Evolutionary conservation across 37 sponge, comb jelly and placozoan genomes (phyloP).

Genomic region (Aplysina aerophoba): DNA sequence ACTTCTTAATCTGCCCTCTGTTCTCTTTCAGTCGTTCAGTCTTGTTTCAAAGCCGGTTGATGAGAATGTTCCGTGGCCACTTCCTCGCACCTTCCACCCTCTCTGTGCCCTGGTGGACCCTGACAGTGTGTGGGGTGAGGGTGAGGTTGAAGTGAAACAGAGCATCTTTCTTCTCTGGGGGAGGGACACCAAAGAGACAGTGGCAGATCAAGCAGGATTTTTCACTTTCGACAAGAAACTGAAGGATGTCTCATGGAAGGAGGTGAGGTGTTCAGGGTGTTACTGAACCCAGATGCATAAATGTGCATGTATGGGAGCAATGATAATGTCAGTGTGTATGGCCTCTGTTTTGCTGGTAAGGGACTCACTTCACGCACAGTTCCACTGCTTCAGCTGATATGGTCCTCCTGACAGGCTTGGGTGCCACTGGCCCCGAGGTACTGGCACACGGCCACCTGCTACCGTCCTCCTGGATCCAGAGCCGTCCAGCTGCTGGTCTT

Average conservation of each 20-base stretch:
- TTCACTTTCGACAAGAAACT: slow-evolving; percentile 6
- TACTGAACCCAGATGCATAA: not conserved
- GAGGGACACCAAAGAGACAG: not conserved
- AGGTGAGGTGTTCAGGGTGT: slow-evolving; percentile 11
- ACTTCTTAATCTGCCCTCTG: too few relatives aligned
- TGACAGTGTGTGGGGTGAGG: not conserved
- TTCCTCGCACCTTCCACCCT: slow-evolving; percentile 29
- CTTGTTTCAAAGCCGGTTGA: not conserved
- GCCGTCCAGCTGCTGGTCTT: not conserved
- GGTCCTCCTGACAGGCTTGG: not conserved
- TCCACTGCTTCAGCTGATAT: not conserved
- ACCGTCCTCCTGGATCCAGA: not conserved
- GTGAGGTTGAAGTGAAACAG: not conserved
- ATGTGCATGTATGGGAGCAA: slow-evolving; percentile 10
- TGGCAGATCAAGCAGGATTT: slow-evolving; percentile 10
- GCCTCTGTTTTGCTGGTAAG: too few relatives aligned
- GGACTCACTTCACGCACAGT: too few relatives aligned
- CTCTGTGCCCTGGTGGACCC: slow-evolving; percentile 9
- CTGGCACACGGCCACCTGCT: slow-evolving; percentile 2
- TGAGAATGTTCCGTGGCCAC: slow-evolving; percentile 12
- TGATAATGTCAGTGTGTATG: too few relatives aligned
- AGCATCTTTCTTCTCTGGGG: slow-evolving; percentile 12
- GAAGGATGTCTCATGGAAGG: not conserved
- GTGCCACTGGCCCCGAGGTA: not conserved
- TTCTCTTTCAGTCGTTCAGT: too few relatives aligned